Evolutionary conservation across 1,140 invertebrate species (phyloP).

Genomic region (Limonius californicus): DNA sequence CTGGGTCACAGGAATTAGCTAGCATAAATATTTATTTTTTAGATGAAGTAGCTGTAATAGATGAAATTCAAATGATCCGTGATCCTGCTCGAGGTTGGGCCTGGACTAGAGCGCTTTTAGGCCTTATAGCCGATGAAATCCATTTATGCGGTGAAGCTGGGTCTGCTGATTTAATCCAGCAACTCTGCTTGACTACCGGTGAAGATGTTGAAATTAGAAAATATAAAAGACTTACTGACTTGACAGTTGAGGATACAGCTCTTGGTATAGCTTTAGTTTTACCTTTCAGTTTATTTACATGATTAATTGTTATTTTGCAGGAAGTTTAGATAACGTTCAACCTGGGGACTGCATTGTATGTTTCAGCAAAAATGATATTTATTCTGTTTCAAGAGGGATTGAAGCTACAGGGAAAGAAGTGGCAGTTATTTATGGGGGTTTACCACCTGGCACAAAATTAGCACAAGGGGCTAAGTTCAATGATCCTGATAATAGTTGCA

Average conservation of each 20-base stretch:
- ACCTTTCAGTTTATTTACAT: too few species aligned
- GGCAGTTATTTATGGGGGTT: constrained; percentile 93
- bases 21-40: too few species aligned
- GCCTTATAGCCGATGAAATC: constrained; percentile 81
- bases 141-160: constrained; percentile 96
- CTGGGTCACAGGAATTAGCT: too few species aligned
- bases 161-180: constrained; percentile 76
- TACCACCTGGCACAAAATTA: constrained; percentile 89
- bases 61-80: constrained; percentile 97
- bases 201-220: constrained; percentile 85
- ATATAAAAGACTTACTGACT: constrained; percentile 86
- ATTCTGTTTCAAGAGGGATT: constrained; percentile 76
- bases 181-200: constrained; percentile 80
- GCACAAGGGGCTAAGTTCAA: constrained; percentile 97
- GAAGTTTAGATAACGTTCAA: constrained; percentile 71
- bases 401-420: constrained; percentile 83
- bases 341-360: constrained; percentile 98
- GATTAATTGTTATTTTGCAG: too few species aligned
- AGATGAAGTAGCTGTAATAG: constrained; percentile 97
- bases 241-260: constrained; percentile 75
- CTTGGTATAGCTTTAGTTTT: too few species aligned
- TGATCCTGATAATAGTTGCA: constrained; percentile 89
- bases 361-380: constrained; percentile 97
- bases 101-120: constrained; percentile 87
- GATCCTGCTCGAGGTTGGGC: constrained; percentile 94